Percentiles rank a stretch among this genome's conserved stretches.
Evolutionary conservation across 2,113 vertebrate species (phyloP).

Genomic region (Zosterops lateralis): DNA sequence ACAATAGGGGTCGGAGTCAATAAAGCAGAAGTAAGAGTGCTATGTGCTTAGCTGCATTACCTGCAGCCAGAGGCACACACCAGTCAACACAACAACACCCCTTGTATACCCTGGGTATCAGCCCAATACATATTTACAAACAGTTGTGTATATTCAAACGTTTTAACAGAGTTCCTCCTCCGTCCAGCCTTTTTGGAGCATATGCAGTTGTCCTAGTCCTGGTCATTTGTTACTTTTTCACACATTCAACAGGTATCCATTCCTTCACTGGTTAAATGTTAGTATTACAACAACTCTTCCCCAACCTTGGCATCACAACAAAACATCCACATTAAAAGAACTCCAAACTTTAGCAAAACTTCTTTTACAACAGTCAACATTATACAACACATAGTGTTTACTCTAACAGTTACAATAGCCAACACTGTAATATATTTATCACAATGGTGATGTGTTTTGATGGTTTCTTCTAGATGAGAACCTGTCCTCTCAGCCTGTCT

Average conservation of each 20-base stretch:
- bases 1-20: not conserved
- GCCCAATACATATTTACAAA: too few species aligned
- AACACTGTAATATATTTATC: not conserved
- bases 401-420: not conserved
- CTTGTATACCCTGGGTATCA: too few species aligned
- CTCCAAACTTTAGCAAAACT: not conserved
- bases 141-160: too few species aligned
- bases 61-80: not conserved
- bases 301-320: not conserved
- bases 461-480: not conserved
- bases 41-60: too few species aligned
- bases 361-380: not conserved
- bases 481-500: not conserved
- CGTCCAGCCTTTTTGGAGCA: too few species aligned
- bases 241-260: too few species aligned
- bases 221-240: too few species aligned
- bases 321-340: not conserved
- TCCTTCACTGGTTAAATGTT: not conserved
- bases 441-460: not conserved
- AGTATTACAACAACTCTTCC: not conserved
- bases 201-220: too few species aligned
- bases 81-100: too few species aligned
- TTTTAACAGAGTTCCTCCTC: too few species aligned
- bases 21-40: not conserved
- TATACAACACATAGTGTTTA: not conserved